Evolutionary conservation across 2,797 vertebrate genomes (phyloP).

Genomic region (Lates japonicus): DNA sequence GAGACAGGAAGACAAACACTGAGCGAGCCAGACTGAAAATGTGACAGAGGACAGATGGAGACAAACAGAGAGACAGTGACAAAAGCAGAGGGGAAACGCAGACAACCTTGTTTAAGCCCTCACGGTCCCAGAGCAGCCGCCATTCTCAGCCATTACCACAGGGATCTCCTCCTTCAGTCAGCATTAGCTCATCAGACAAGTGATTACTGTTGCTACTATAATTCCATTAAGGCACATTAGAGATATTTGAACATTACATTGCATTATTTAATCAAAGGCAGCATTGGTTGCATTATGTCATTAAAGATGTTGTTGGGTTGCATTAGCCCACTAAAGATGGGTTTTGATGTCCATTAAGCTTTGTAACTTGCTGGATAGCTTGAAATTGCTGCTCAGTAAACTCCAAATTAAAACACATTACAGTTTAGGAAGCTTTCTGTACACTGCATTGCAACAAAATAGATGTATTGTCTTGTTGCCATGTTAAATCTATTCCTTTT

Average conservation of each 20-base stretch:
- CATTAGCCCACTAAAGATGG: constrained; percentile 71
- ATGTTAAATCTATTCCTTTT: constrained; percentile 9
- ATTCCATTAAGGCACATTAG: constrained; percentile 78
- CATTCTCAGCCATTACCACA: constrained; percentile 60
- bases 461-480: constrained; percentile 17
- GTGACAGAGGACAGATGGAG: constrained; percentile 55
- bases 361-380: constrained; percentile 50
- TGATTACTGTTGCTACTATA: constrained; percentile 72
- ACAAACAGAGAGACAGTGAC: constrained; percentile 48
- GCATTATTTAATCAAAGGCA: constrained; percentile 81
- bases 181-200: constrained; percentile 73
- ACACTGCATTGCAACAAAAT: constrained; percentile 7
- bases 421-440: constrained; percentile 41
- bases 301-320: constrained; percentile 77
- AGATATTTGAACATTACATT: constrained; percentile 77
- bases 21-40: constrained; percentile 30
- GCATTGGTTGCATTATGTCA: constrained; percentile 77
- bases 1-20: constrained; percentile 7
- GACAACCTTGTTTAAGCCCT: constrained; percentile 48
- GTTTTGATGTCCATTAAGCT: constrained; percentile 66
- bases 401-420: constrained; percentile 70
- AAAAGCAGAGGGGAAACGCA: constrained; percentile 50
- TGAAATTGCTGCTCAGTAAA: constrained; percentile 56
- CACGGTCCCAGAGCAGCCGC: constrained; percentile 29
- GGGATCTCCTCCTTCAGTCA: constrained; percentile 63